These are phyloP conservation scores for Plecotus auritus DNA, from an alignment of 2,113 vertebrate genomes.

Conservation along the genomic window DNA sequence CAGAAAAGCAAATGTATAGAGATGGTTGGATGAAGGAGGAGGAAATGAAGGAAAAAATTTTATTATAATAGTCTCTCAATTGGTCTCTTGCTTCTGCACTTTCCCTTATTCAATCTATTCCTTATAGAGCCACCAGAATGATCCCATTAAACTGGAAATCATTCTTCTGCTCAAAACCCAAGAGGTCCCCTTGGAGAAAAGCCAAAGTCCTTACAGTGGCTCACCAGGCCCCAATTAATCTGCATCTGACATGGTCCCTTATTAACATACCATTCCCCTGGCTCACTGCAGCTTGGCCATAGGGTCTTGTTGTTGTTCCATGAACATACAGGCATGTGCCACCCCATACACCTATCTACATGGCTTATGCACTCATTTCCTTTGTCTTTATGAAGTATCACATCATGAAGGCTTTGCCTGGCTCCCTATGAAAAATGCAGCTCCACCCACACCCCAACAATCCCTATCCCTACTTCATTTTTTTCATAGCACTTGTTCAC, in stretches of 20 bases:
- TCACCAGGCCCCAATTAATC: neutral
- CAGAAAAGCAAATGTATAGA: neutral
- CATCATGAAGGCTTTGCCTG: neutral
- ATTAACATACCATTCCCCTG: neutral
- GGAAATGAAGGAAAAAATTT: neutral
- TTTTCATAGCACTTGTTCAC: neutral
- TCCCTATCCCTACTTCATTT: neutral
- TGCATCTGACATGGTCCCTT: neutral
- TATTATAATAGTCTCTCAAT: neutral
- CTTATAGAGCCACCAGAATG: neutral
- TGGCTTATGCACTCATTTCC: neutral
- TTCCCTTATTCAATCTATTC: neutral
- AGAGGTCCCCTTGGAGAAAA: neutral
- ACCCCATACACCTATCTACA: neutral
- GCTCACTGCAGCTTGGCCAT: neutral
- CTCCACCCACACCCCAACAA: neutral
- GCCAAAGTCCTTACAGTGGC: neutral
- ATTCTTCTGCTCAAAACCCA: constrained; percentile 35
- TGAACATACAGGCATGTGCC: neutral
- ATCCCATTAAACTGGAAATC: neutral
- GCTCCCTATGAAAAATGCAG: neutral
- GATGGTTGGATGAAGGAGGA: neutral
- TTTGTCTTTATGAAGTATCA: neutral
- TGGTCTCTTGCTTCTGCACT: neutral
- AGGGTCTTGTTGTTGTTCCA: neutral